Evolutionary conservation across 1,140 invertebrate species (phyloP).

Genomic region (Rhynchophorus ferrugineus): DNA sequence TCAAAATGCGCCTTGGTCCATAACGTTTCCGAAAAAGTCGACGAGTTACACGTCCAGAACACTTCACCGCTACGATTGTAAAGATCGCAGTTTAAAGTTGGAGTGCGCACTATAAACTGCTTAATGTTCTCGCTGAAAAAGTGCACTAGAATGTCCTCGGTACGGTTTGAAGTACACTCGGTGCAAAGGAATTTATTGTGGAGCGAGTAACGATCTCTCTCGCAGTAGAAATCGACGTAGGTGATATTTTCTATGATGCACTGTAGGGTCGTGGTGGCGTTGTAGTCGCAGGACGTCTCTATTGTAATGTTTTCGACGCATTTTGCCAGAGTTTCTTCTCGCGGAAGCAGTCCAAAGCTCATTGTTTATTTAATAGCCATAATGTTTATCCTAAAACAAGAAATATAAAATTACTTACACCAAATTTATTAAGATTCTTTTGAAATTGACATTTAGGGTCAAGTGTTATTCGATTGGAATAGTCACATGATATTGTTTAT

Average conservation of each 20-base stretch:
- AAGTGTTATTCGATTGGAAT: too few relatives aligned
- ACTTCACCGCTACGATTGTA: conserved; percentile 23
- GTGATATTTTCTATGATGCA: not conserved
- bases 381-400: too few relatives aligned
- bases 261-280: not conserved
- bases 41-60: conserved; percentile 26
- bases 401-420: too few relatives aligned
- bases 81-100: conserved; percentile 20
- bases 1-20: conserved; percentile 46
- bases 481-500: too few relatives aligned
- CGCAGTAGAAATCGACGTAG: conserved; percentile 22
- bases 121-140: conserved; percentile 15
- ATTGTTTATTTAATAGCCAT: not conserved
- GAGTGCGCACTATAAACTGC: conserved; percentile 22
- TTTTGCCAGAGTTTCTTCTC: not conserved
- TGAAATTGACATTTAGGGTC: too few relatives aligned
- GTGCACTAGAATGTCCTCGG: conserved; percentile 13
- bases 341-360: not conserved
- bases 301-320: not conserved
- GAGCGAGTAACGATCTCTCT: conserved; percentile 13
- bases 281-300: not conserved
- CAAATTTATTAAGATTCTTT: too few relatives aligned
- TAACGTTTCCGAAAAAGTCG: conserved; percentile 7
- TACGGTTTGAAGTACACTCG: conserved; percentile 14
- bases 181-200: conserved; percentile 16